A percentile compares a stretch with the other conserved stretches of the same genome.
Evolutionary conservation across 2,113 vertebrate genomes (phyloP).

Genomic region (Hypocryptadius cinnamomeus): DNA sequence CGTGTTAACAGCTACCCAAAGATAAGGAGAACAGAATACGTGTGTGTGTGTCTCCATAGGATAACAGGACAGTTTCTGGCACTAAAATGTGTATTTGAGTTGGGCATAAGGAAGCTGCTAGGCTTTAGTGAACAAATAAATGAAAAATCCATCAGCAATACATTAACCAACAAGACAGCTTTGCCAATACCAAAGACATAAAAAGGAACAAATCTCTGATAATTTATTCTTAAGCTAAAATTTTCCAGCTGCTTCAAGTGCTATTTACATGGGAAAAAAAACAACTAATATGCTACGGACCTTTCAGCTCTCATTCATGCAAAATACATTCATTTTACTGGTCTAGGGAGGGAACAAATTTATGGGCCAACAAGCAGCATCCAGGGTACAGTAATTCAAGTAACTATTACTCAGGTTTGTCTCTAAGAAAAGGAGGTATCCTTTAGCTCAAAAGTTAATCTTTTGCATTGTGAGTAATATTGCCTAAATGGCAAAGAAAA

Average conservation of each 20-base stretch:
- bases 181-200: neutral
- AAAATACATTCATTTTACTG: neutral
- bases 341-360: neutral
- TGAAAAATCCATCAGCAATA: neutral
- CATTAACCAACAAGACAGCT: neutral
- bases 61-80: neutral
- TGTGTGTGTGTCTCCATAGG: neutral
- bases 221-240: constrained; percentile 1
- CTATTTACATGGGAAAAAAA: neutral
- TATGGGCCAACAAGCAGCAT: neutral
- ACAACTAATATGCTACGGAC: neutral
- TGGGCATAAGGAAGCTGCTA: neutral
- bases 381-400: neutral
- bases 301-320: neutral
- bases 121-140: neutral
- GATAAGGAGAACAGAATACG: neutral
- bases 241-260: neutral
- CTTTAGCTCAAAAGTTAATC: neutral
- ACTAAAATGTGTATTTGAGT: neutral
- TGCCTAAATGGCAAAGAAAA: neutral
- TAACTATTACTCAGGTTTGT: neutral
- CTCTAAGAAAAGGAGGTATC: neutral
- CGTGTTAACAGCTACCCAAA: neutral
- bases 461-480: neutral
- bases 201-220: neutral